A percentile compares a stretch with the other conserved stretches of the same genome.
Evolutionary conservation across 2,888 invertebrate species (phyloP).

Genomic region (Torymus aiolomorphi): DNA sequence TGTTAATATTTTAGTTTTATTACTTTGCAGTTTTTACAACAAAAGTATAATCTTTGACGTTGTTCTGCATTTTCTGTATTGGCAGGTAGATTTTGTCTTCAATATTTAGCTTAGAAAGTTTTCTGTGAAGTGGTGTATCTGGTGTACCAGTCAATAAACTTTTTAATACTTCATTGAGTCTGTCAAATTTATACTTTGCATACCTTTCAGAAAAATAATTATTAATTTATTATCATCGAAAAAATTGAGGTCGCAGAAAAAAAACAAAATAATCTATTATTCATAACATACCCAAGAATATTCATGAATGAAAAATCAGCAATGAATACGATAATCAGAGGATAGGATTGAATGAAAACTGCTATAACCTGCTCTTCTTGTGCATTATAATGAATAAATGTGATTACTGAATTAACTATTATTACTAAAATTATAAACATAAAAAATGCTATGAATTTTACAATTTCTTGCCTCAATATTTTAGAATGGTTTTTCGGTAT

Average conservation of each 20-base stretch:
- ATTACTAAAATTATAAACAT: neutral
- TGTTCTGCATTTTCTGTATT: neutral
- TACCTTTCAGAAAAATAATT: slow-evolving; percentile 17
- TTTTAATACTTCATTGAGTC: slow-evolving; percentile 20
- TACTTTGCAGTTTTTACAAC: slow-evolving; percentile 35
- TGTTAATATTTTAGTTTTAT: slow-evolving; percentile 1
- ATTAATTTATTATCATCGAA: neutral
- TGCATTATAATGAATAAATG: too few species aligned
- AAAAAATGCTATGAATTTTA: neutral
- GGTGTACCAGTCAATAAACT: slow-evolving; percentile 30
- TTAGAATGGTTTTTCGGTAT: slow-evolving; percentile 19
- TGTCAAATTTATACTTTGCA: slow-evolving; percentile 34
- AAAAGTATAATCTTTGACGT: slow-evolving; percentile 33
- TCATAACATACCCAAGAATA: slow-evolving; percentile 26
- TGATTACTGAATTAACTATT: neutral
- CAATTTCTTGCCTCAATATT: neutral
- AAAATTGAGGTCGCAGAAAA: too few species aligned
- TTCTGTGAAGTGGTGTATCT: slow-evolving; percentile 18
- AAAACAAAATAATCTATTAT: neutral
- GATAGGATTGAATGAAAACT: slow-evolving; percentile 8
- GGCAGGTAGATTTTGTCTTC: neutral
- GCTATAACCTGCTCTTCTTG: neutral
- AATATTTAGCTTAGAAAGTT: neutral
- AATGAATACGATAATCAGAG: slow-evolving; percentile 18
- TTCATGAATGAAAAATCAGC: slow-evolving; percentile 34